A percentile compares a stretch with the other conserved stretches of the same genome.
phyloP scores from a whole-genome alignment of 1,140 invertebrate genomes.

The Panagrolaimus sp. region DNA sequence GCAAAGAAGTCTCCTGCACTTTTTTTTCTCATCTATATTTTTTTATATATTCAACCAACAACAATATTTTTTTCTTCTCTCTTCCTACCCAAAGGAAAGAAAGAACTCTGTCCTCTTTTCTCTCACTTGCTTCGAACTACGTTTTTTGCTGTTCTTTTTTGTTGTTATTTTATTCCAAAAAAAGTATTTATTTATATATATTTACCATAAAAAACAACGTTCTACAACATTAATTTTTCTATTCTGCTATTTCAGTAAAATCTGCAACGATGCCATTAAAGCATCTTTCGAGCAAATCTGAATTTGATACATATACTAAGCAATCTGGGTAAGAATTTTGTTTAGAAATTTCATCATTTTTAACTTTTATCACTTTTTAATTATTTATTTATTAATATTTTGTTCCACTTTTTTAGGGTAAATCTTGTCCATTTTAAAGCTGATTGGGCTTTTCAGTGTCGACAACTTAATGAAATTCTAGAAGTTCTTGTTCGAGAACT shows the following conservation, averaged over 20 bases:
- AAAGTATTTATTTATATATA: background rate
- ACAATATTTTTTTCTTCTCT: too few species aligned
- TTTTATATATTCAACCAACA: background rate
- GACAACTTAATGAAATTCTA: conserved; percentile 39
- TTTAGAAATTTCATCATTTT: conserved; percentile 20
- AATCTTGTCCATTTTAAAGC: conserved; percentile 42
- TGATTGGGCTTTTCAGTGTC: conserved; percentile 32
- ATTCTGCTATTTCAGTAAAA: background rate
- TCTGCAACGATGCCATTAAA: background rate
- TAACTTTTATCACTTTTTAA: background rate
- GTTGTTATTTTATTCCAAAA: background rate
- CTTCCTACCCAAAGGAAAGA: background rate
- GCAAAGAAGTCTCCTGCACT: conserved; percentile 7
- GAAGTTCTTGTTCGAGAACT: conserved; percentile 34
- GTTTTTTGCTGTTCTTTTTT: background rate
- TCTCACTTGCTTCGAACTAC: background rate
- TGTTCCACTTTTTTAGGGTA: conserved; percentile 26
- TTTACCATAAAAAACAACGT: background rate
- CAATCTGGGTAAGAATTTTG: conserved; percentile 32
- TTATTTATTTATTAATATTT: conserved; percentile 12
- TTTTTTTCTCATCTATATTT: conserved; percentile 9
- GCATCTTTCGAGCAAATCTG: conserved; percentile 19
- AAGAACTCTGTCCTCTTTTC: background rate
- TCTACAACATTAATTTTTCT: background rate
- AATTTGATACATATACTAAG: conserved; percentile 31